These are phyloP conservation scores for Odontophorus gujanensis DNA, from an alignment of 2,113 vertebrate genomes.

Conservation along the genomic window DNA sequence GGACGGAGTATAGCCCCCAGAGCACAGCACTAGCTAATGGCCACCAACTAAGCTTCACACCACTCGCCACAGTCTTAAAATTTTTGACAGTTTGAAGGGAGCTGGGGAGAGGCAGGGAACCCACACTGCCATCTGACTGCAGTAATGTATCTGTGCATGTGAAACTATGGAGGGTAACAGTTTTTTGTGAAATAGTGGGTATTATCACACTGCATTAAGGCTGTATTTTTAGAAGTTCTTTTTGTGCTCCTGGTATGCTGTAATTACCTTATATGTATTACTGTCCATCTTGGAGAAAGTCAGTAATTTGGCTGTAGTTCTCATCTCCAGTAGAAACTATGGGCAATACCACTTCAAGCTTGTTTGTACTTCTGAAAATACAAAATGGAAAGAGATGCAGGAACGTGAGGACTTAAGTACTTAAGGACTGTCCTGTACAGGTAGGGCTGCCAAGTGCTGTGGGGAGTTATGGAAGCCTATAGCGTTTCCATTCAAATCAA, in stretches of 20 bases:
- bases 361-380: not conserved
- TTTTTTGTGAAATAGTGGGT: not conserved
- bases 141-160: not conserved
- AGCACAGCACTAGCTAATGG: not conserved
- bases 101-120: not conserved
- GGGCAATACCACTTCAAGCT: not conserved
- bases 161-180: not conserved
- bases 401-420: not conserved
- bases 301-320: not conserved
- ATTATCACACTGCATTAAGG: not conserved
- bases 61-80: not conserved
- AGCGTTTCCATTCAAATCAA: not conserved
- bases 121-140: too few species aligned
- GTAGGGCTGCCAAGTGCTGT: not conserved
- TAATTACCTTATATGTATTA: not conserved
- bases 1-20: not conserved
- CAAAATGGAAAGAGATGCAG: not conserved
- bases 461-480: not conserved
- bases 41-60: not conserved
- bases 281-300: not conserved
- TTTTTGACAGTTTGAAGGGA: not conserved
- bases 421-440: not conserved
- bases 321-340: not conserved
- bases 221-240: not conserved
- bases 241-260: not conserved